Conservation (phyloP, 2,888 invertebrate genomes). For the Sinelater perroti region DNA sequence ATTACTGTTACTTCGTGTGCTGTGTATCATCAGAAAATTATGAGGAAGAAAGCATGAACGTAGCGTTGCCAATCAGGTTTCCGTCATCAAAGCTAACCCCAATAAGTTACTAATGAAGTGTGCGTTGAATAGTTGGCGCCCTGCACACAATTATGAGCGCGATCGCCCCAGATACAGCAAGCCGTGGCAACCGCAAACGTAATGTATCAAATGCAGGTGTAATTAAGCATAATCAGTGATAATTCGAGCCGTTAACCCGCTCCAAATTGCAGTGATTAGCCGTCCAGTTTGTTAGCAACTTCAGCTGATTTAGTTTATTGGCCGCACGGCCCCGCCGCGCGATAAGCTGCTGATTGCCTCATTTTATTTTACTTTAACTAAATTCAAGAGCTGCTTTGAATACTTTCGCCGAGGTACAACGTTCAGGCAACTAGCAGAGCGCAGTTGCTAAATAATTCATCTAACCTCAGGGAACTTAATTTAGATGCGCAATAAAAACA, state of each 20-base stretch:
- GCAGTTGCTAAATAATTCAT: too few relatives aligned
- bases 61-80: too few relatives aligned
- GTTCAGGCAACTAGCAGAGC: too few relatives aligned
- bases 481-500: too few relatives aligned
- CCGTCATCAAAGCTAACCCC: not conserved
- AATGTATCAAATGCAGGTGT: slow-evolving; percentile 4
- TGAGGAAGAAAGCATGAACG: too few relatives aligned
- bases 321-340: slow-evolving; percentile 1
- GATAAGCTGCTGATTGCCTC: too few relatives aligned
- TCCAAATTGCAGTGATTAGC: slow-evolving; percentile 5
- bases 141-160: not conserved
- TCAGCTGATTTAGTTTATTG: slow-evolving; percentile 7
- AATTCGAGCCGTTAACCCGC: not conserved
- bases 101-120: not conserved
- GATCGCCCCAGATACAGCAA: not conserved
- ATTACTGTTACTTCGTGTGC: not conserved
- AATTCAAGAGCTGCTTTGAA: too few relatives aligned
- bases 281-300: slow-evolving; percentile 3
- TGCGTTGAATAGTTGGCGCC: not conserved
- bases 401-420: too few relatives aligned
- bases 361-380: too few relatives aligned
- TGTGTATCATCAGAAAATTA: not conserved
- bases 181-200: not conserved
- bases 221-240: slow-evolving; percentile 6
- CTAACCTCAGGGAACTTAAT: too few relatives aligned